Percentiles rank a stretch among this genome's conserved stretches.
Conservation (phyloP, 1,140 invertebrate genomes). For the Scylla paramamosain region DNA sequence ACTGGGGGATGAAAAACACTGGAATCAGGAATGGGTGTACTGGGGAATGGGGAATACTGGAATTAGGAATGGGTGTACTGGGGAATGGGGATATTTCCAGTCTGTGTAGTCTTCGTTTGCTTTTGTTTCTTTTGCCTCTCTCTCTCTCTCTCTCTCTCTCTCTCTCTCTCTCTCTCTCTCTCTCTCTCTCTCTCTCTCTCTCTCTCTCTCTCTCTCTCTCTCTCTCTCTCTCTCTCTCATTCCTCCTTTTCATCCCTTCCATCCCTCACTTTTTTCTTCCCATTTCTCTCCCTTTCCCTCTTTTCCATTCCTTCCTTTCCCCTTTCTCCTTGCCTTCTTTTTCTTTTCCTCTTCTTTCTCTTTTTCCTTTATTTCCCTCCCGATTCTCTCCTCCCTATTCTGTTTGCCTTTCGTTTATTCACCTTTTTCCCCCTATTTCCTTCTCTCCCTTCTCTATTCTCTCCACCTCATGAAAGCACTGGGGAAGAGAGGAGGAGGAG, state of each 20-base stretch:
- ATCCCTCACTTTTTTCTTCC: slow-evolving; percentile 17
- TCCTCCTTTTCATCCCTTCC: background rate
- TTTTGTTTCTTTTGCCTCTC: background rate
- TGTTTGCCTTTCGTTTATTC: background rate
- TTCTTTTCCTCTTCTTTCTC: background rate
- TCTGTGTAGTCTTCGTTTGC: no score
- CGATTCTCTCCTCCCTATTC: background rate
- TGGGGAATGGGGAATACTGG: no score
- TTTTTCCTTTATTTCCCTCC: background rate
- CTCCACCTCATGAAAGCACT: background rate
- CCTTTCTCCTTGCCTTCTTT: background rate
- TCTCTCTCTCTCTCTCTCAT: slow-evolving; percentile 26
- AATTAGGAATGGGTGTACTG: no score
- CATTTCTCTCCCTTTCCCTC: background rate
- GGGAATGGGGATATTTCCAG: no score
- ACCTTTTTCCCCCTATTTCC: background rate
- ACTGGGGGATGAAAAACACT: no score
- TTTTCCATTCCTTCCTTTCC: no score
- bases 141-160: slow-evolving; percentile 23
- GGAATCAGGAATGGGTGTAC: no score
- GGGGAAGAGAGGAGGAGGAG: background rate
- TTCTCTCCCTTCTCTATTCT: background rate
- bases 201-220: slow-evolving; percentile 47
- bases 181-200: slow-evolving; percentile 44
- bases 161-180: background rate